Evolutionary conservation across 2,113 vertebrate species (phyloP).

Genomic region (Castor canadensis): DNA sequence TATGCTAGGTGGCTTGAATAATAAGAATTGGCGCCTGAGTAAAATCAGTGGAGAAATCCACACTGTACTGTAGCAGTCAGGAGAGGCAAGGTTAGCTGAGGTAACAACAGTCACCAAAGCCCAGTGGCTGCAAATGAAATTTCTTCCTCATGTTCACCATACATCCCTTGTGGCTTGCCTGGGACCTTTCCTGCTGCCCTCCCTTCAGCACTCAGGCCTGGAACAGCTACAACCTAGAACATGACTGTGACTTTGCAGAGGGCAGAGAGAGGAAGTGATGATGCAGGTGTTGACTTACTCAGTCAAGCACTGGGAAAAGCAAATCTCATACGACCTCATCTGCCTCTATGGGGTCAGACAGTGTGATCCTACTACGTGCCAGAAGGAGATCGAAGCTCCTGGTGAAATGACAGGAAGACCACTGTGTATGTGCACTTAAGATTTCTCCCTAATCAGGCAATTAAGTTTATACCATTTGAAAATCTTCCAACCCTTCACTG

Average conservation of each 20-base stretch:
- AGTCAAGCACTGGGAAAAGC: background rate
- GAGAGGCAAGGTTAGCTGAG: background rate
- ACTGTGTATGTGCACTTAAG: rapidly evolving
- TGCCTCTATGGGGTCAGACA: too few species aligned
- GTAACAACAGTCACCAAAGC: background rate
- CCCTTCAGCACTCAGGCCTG: background rate
- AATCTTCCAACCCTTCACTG: background rate
- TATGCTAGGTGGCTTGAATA: background rate
- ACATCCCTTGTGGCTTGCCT: background rate
- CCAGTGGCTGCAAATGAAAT: background rate
- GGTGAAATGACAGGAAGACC: background rate
- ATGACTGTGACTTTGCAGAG: background rate
- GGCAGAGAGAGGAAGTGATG: background rate
- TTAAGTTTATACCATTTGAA: background rate
- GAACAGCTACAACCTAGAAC: background rate
- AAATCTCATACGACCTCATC: background rate
- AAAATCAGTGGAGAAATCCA: background rate
- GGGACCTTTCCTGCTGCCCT: background rate
- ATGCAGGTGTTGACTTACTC: background rate
- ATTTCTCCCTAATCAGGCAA: background rate
- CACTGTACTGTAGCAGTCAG: background rate
- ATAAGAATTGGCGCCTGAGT: background rate
- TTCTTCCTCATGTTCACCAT: background rate
- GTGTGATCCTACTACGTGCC: background rate
- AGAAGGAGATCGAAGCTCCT: background rate